A percentile compares a stretch with the other conserved stretches of the same genome.
These are phyloP conservation scores for Pempheris klunzingeri DNA, from an alignment of 2,797 vertebrate species.

Conservation along the genomic window DNA sequence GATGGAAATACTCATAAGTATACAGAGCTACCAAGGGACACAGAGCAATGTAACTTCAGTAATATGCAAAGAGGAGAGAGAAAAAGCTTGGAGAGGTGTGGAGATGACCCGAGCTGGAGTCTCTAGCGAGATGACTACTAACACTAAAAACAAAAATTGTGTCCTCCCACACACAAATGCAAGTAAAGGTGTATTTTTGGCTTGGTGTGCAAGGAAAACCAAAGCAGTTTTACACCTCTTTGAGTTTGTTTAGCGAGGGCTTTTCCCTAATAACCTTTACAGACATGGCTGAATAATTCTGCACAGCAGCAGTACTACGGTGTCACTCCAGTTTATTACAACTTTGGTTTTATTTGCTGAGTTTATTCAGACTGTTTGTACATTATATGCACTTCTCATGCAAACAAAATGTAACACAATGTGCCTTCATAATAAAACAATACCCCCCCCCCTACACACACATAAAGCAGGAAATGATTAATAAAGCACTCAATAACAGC, in stretches of 20 bases:
- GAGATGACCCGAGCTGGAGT: background rate
- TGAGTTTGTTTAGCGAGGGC: background rate
- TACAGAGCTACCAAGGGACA: constrained; percentile 32
- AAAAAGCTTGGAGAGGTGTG: constrained; percentile 14
- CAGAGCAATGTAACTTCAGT: constrained; percentile 45
- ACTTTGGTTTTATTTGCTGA: too few species aligned
- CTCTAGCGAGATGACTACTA: background rate
- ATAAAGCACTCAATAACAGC: too few species aligned
- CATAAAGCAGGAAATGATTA: too few species aligned
- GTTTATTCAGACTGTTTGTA: too few species aligned
- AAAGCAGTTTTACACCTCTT: constrained; percentile 3
- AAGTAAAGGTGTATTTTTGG: constrained; percentile 6
- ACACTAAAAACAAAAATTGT: background rate
- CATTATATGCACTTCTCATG: too few species aligned
- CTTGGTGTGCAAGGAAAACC: constrained; percentile 6
- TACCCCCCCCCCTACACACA: too few species aligned
- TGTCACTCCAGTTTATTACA: background rate
- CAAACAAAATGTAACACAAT: too few species aligned
- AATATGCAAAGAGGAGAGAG: constrained; percentile 25
- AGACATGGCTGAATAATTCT: background rate
- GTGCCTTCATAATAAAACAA: too few species aligned
- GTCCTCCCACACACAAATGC: background rate
- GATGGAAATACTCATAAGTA: constrained; percentile 65
- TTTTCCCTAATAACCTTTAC: background rate
- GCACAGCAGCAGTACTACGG: background rate